These are phyloP conservation scores for Eupithecia centaureata DNA, from an alignment of 2,888 invertebrate genomes.

Conservation along the genomic window DNA sequence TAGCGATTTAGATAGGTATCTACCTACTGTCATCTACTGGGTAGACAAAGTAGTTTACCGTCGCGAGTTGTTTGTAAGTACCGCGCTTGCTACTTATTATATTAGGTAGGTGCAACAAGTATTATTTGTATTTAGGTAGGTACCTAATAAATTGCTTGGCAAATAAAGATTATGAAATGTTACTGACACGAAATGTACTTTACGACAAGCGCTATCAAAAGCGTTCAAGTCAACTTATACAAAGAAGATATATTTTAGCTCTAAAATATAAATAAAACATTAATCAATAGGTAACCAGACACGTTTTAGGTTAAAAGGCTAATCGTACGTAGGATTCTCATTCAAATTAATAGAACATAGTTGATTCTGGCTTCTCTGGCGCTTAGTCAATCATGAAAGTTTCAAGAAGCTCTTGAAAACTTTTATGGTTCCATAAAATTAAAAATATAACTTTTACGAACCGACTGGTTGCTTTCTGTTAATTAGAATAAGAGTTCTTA, in stretches of 20 bases:
- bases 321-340: background rate
- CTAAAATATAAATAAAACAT: background rate
- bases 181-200: slow-evolving; percentile 47
- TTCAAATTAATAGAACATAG: background rate
- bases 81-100: slow-evolving; percentile 23
- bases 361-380: background rate
- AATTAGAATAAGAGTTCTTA: background rate
- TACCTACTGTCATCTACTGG: background rate
- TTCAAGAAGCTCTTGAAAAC: slow-evolving; percentile 9
- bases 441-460: slow-evolving; percentile 2
- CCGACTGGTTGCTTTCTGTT: background rate
- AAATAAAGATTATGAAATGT: slow-evolving; percentile 49
- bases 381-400: slow-evolving; percentile 6
- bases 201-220: slow-evolving; percentile 41
- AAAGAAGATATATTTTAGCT: background rate
- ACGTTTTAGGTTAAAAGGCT: background rate
- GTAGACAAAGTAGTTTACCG: background rate
- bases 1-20: background rate
- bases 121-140: slow-evolving; percentile 51
- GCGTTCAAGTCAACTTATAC: background rate
- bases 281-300: background rate
- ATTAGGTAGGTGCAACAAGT: slow-evolving; percentile 5
- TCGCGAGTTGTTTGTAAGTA: slow-evolving; percentile 20
- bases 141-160: slow-evolving; percentile 41
- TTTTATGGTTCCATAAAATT: background rate